Base-by-base conservation (phyloP, 2,888 invertebrate genomes). In the Erebia palarica region DNA sequence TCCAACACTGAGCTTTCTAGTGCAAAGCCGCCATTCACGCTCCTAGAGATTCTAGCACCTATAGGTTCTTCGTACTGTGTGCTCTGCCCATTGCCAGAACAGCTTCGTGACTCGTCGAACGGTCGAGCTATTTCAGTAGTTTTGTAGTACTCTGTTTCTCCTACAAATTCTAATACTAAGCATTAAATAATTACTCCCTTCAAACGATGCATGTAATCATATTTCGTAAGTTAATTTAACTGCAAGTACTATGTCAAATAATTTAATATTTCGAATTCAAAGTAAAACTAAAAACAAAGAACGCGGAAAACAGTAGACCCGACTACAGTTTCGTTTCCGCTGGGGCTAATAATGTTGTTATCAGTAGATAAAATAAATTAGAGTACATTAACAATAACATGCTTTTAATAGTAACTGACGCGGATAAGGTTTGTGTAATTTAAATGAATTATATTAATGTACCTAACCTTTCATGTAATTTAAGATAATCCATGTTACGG, bases 311-410 rank as follows among this genome's bases (percentile, higher is more conserved):
- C 57, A 27, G 27, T 7, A 27, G 36, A 27, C 36, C 58, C 1
- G 13, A 10, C 10, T 36, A 8, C 16, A 44, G 60, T 11, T 14
- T 10, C 4, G 13, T 16, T 27, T 49, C 27, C n/a, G 16, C 49
- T 0, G 7, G 3, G 47, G 36, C 16, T 47, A 51, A n/a, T 36
- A 11, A 10, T n/a, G 11, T 49, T 36, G 9, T 57, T 67, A 67
- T 68, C 60, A 68, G 49, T 42, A 42, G n/a, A 16, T 42, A 60
- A n/a, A n/a, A 10, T 51, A 36, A 59, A 59, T 51, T 59, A 68
- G 36, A 27, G 60, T 49, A 49, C 49, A 68, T 59, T 59, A 67
- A 49, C 51, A 51, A 27, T 21, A 18, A 18, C 44, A 57, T 57
- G 42, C 58, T n/a, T 42, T n/a, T n/a, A n/a, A 67, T 51, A 36